phyloP scores from a whole-genome alignment of 2,888 invertebrate species.

The Ptychoptera albimana region DNA sequence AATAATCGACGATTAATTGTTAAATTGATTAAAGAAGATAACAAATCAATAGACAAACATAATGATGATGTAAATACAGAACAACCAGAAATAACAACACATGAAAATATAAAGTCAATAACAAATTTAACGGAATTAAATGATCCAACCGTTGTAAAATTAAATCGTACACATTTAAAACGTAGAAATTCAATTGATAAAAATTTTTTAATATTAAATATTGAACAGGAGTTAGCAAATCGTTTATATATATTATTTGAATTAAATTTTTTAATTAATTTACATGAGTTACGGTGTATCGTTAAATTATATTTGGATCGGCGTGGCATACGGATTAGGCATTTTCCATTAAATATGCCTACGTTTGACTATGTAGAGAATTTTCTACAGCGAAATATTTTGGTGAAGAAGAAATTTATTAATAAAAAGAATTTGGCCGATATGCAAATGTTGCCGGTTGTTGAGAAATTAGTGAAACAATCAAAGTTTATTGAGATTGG shows the following conservation, averaged over 20 bases:
- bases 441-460: neutral
- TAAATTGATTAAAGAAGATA: no score
- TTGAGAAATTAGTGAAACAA: no score
- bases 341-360: neutral
- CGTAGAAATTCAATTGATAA: no score
- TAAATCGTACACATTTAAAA: no score
- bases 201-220: neutral
- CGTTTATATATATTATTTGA: neutral
- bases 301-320: conserved; percentile 1
- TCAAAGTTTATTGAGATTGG: no score
- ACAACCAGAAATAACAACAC: no score
- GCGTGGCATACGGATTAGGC: neutral
- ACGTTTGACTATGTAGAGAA: neutral
- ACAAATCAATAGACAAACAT: no score
- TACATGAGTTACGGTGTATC: neutral
- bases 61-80: no score
- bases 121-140: no score
- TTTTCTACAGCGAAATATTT: neutral
- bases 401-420: neutral
- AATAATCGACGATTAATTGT: no score
- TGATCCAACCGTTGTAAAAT: no score
- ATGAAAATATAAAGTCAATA: no score
- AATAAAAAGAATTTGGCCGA: neutral
- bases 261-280: neutral
- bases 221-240: neutral